Conservation (phyloP, 2,888 invertebrate species). For the Ophion ellenae region DNA sequence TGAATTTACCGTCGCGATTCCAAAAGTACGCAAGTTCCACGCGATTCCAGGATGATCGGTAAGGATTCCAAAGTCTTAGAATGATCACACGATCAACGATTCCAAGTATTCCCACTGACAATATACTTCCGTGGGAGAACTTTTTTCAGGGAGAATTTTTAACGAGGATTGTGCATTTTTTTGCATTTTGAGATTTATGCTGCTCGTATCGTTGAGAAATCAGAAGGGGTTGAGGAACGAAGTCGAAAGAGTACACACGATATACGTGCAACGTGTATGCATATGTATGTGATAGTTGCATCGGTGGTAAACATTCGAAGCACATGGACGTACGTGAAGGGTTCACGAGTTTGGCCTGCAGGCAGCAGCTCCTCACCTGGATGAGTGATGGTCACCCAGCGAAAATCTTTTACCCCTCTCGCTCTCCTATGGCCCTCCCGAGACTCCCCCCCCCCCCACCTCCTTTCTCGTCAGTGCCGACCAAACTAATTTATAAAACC, state of each 20-base stretch:
- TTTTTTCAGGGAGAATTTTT: too few relatives aligned
- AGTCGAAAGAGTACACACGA: neutral
- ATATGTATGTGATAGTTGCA: neutral
- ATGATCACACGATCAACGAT: too few relatives aligned
- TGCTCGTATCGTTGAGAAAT: neutral
- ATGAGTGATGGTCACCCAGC: constrained; percentile 68
- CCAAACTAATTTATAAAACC: constrained; percentile 71
- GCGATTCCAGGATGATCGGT: too few relatives aligned
- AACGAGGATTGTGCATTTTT: too few relatives aligned
- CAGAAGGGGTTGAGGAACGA: neutral
- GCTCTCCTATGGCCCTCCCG: too few relatives aligned
- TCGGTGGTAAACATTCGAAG: neutral
- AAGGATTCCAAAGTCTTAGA: too few relatives aligned
- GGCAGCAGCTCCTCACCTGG: constrained; percentile 62
- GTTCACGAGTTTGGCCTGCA: constrained; percentile 43
- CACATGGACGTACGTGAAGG: constrained; percentile 10
- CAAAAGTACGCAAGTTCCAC: too few relatives aligned
- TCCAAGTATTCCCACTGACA: too few relatives aligned
- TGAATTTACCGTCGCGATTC: too few relatives aligned
- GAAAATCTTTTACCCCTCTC: constrained; percentile 30
- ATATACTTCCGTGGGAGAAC: too few relatives aligned
- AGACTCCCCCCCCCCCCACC: constrained; percentile 24
- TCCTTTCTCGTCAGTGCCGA: constrained; percentile 46
- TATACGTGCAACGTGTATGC: too few relatives aligned
- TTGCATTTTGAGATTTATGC: neutral